These are phyloP conservation scores for Ochropleura plecta DNA, from an alignment of 2,888 invertebrate species.

Conservation along the genomic window DNA sequence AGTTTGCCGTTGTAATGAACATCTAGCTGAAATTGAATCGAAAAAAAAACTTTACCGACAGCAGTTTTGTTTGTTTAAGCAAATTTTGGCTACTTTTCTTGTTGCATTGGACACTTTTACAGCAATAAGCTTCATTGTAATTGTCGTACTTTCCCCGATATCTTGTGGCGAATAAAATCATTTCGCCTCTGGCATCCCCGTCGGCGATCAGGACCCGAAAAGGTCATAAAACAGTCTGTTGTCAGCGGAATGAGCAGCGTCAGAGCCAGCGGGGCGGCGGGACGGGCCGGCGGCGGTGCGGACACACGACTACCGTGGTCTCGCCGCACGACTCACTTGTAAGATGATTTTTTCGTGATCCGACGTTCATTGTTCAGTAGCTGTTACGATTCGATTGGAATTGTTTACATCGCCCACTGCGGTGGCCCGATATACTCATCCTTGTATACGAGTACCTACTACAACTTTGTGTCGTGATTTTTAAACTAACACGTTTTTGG, in stretches of 20 bases:
- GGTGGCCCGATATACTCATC: constrained; percentile 71
- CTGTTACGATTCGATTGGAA: constrained; percentile 87
- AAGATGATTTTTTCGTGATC: constrained; percentile 90
- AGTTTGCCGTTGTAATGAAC: not conserved
- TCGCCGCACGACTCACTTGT: constrained; percentile 86
- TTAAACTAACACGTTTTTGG: constrained; percentile 61
- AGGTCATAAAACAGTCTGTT: constrained; percentile 63
- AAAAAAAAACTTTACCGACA: not conserved
- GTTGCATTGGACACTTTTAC: not conserved
- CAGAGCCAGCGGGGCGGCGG: constrained; percentile 2
- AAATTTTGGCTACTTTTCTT: no score
- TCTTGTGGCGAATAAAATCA: constrained; percentile 53
- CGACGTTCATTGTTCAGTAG: constrained; percentile 89
- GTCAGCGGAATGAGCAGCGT: constrained; percentile 57
- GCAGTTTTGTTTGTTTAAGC: not conserved
- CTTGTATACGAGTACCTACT: constrained; percentile 10
- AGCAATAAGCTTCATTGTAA: constrained; percentile 42
- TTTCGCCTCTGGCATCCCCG: constrained; percentile 54
- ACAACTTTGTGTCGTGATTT: constrained; percentile 57
- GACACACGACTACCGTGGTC: constrained; percentile 85
- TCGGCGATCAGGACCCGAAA: constrained; percentile 60
- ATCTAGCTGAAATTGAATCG: not conserved
- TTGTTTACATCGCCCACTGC: constrained; percentile 80
- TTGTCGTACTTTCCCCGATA: constrained; percentile 35
- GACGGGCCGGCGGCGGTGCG: constrained; percentile 28